These are phyloP conservation scores for Zaprionus taronus DNA, from an alignment of 1,140 invertebrate genomes.

Conservation along the genomic window DNA sequence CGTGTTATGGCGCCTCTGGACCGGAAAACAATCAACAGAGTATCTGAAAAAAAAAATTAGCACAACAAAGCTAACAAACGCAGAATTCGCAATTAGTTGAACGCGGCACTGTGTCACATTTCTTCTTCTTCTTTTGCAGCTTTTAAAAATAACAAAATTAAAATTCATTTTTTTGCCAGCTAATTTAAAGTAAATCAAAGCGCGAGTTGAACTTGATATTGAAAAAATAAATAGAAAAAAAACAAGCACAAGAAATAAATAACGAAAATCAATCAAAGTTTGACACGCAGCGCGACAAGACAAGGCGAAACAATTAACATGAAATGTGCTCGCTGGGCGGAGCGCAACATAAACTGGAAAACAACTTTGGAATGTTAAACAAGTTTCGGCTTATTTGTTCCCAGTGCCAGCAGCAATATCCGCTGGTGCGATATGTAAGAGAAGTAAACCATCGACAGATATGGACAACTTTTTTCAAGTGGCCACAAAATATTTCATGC, in stretches of 20 bases:
- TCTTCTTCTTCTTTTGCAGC: slow-evolving; percentile 23
- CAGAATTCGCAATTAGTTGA: slow-evolving; percentile 48
- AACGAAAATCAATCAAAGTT: slow-evolving; percentile 45
- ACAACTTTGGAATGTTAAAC: slow-evolving; percentile 55
- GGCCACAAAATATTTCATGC: slow-evolving; percentile 14
- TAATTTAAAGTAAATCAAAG: slow-evolving; percentile 42
- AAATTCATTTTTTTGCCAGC: slow-evolving; percentile 18
- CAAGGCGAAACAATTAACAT: slow-evolving; percentile 49
- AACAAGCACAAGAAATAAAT: slow-evolving; percentile 1
- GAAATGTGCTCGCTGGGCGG: slow-evolving; percentile 33
- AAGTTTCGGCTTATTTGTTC: slow-evolving; percentile 37
- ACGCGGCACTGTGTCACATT: slow-evolving; percentile 23
- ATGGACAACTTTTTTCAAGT: slow-evolving; percentile 30
- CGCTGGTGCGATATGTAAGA: slow-evolving; percentile 38
- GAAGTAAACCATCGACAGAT: slow-evolving; percentile 53
- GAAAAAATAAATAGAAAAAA: slow-evolving; percentile 25
- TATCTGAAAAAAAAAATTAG: slow-evolving; percentile 45
- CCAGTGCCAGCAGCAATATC: slow-evolving; percentile 12
- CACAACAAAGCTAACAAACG: slow-evolving; percentile 66
- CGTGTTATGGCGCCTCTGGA: background rate
- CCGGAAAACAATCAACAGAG: slow-evolving; percentile 28
- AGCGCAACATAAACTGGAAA: slow-evolving; percentile 36
- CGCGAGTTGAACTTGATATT: slow-evolving; percentile 43
- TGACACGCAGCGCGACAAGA: slow-evolving; percentile 26
- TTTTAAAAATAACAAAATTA: slow-evolving; percentile 5